Evolutionary conservation across 2,888 invertebrate genomes (phyloP), one percentile per base, ranked within the genome.

Genomic region (Tanaodytes sp.): DNA sequence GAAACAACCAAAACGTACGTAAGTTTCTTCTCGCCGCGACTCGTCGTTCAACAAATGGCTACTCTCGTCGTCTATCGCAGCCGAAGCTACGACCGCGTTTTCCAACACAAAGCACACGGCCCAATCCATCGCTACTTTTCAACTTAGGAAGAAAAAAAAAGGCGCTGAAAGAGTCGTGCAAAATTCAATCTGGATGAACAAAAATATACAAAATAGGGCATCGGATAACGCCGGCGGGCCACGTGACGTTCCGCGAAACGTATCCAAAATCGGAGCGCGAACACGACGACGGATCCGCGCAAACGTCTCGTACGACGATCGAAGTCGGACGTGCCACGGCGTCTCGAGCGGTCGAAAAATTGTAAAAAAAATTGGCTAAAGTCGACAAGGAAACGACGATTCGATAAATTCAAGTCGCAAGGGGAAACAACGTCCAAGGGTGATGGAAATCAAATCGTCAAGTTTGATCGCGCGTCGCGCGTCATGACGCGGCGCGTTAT

Each of bases 211-310:
- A 42, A 42, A 14, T 2, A 11, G 31, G 1, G 2, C 42, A 23
- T 23, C 8, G 23, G 23, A 23, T 4, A 36, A 55, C 31, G 49
- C 42, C 59, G 42, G 48, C n/a, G 36, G 30, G 48, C 51, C 61
- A 61, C 61, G 61, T 61, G 61, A 51, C 40, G 40, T 27, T 6
- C 23, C 42, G 43, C 43, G 30, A 4, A 36, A 23, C 40, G 36
- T 19, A 36, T 42, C 61, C 51, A 61, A 61, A 61, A 61, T 61
- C 51, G 61, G 51, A 61, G 51, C 43, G 42, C 49, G 43, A 9
- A 42, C 49, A 19, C 48, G 37, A 5, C 54, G 16, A 36, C 14
- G 14, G 49, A 11, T 16, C 20, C 15, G 20, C 8, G 16, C 14
- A 27, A 9, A n/a, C 20, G 51, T 14, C 11, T 45, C 27, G 19